Base-by-base conservation (phyloP, 2,113 vertebrate species). In the Bambusicola thoracicus region DNA sequence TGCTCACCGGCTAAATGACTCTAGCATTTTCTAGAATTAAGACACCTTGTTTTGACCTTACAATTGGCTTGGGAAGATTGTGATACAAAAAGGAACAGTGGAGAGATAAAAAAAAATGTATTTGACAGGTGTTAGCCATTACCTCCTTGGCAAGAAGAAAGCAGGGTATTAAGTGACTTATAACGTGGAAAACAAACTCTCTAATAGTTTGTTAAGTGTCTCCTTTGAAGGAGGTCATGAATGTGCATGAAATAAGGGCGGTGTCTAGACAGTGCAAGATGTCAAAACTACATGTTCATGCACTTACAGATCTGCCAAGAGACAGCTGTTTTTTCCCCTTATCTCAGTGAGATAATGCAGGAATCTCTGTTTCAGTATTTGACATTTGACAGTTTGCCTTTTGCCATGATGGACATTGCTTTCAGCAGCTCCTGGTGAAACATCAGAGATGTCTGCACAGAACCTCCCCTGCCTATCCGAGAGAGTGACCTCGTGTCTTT, bases 221-320 rank as follows among this genome's bases (percentile, higher is more conserved):
- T 92, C 11, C 62, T 96, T 72, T 89, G 77, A 95, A 93, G 69
- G 29, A 86, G 16, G 34, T 83, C 14, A 79, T 51, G 43, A 92
- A 79, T 40, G 55, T 69, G 27, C 66, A 66, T 65, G 38, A 65
- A 90, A 81, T 67, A 73, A 90, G 18, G 40, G 43, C 1, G 2
- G 36, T 69, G 76, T 94, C 65, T 81, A 74, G 72, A 70, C 56
- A 36, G 17, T 46, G 24, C 30, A 87, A 90, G 18, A n/a, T 63
- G 61, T 88, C 69, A 87, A 46, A 91, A 53, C 48, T 84, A 41
- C 25, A 3, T 79, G 80, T 89, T 79, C 53, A 21, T 46, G 17
- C 30, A 21, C 40, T 67, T 25, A 48, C 17, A 2, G 11, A 48
- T 80, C 41, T 91, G 30, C n/a, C 40, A 16, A 14, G 48, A 53